Conservation (phyloP, 2,113 vertebrate species). For the Hemichromis elongatus region DNA sequence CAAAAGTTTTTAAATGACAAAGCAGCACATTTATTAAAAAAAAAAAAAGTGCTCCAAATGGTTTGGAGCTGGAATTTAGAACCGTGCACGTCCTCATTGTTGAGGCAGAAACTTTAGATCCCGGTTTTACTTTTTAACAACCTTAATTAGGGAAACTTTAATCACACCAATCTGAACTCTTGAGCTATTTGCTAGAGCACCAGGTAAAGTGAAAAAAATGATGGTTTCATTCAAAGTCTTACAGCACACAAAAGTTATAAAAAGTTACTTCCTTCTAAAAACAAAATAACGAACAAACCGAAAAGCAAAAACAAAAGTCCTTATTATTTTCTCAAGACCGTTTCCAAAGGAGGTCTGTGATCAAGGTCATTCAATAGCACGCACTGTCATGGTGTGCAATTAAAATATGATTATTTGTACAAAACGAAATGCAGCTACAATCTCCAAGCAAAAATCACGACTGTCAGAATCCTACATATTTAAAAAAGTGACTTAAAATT, state of each 20-base stretch:
- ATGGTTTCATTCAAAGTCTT: background rate
- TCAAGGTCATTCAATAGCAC: background rate
- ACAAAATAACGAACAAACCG: background rate
- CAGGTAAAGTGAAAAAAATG: background rate
- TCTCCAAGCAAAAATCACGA: background rate
- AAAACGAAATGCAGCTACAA: background rate
- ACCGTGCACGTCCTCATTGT: background rate
- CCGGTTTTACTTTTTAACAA: background rate
- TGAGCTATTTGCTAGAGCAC: background rate
- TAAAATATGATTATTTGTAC: background rate
- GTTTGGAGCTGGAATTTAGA: background rate
- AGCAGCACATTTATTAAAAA: background rate
- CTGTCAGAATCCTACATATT: background rate
- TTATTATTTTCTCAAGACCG: background rate
- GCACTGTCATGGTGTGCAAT: background rate
- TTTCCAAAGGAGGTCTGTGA: background rate
- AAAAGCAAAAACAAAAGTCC: background rate
- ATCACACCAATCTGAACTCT: background rate
- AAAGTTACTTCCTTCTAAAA: background rate
- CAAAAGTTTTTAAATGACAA: conserved; percentile 10
- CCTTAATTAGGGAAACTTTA: background rate
- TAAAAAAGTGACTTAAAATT: background rate
- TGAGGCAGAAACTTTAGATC: background rate
- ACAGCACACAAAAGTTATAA: background rate
- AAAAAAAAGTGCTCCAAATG: background rate